phyloP scores from a whole-genome alignment of 2,888 invertebrate species.

The Subacronicta megacephala region DNA sequence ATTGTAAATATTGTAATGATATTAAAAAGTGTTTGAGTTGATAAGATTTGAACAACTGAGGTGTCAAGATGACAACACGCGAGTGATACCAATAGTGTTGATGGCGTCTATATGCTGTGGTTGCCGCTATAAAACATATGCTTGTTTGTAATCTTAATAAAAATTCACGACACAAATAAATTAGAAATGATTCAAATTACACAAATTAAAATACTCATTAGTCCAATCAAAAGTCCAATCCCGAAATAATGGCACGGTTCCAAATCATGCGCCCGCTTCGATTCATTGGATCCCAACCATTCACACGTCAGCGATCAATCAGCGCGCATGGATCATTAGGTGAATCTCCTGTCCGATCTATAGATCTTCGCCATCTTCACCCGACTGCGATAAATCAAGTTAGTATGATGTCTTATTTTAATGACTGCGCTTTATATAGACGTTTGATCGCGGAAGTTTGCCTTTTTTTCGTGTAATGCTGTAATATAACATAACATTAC shows the following conservation, averaged over 20 bases:
- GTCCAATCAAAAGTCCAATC: constrained; percentile 24
- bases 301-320: constrained; percentile 64
- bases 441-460: constrained; percentile 37
- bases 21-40: constrained; percentile 15
- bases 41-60: too few species aligned
- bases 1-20: constrained; percentile 31
- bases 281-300: constrained; percentile 56
- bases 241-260: constrained; percentile 56
- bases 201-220: constrained; percentile 31
- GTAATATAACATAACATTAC: too few species aligned
- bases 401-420: constrained; percentile 42
- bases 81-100: too few species aligned
- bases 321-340: constrained; percentile 52
- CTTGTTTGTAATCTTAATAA: too few species aligned
- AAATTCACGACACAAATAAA: too few species aligned
- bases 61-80: too few species aligned
- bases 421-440: constrained; percentile 37
- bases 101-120: too few species aligned
- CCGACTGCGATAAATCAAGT: constrained; percentile 40
- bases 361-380: constrained; percentile 41
- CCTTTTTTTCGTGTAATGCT: constrained; percentile 21
- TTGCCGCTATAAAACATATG: too few species aligned
- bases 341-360: constrained; percentile 41
- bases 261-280: constrained; percentile 50
- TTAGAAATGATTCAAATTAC: constrained; percentile 4